A percentile compares a stretch with the other conserved stretches of the same genome.
Evolutionary conservation across 1,140 invertebrate genomes (phyloP).

Genomic region (Drosophila obscura): DNA sequence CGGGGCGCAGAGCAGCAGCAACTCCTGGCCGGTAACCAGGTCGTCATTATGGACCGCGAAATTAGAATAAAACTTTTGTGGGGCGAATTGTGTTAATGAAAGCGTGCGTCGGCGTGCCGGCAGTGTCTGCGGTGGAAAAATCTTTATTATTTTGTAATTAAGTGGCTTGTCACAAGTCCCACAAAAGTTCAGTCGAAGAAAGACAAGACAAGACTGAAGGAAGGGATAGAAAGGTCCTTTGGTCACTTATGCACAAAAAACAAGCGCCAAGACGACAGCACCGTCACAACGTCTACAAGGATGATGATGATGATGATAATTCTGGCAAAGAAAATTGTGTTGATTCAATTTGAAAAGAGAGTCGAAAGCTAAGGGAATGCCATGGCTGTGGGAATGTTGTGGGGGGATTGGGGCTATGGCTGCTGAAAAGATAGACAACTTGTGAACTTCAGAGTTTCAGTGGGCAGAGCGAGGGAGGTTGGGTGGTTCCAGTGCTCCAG

Average conservation of each 20-base stretch:
- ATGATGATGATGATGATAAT: conserved; percentile 37
- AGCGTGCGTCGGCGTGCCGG: conserved; percentile 32
- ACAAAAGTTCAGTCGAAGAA: conserved; percentile 39
- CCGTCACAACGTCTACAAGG: not conserved
- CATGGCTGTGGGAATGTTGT: no score
- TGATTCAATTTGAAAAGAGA: conserved; percentile 77
- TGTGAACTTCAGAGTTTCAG: conserved; percentile 49
- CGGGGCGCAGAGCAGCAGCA: not conserved
- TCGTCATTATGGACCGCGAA: conserved; percentile 71
- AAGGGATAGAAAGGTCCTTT: conserved; percentile 15
- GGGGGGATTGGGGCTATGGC: not conserved
- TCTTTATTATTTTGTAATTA: conserved; percentile 82
- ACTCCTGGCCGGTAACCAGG: conserved; percentile 60
- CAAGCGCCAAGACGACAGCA: conserved; percentile 16
- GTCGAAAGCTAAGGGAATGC: conserved; percentile 37
- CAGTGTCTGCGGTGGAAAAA: conserved; percentile 59
- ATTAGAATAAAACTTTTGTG: conserved; percentile 63
- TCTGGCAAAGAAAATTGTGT: conserved; percentile 70
- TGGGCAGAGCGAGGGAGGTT: conserved; percentile 15
- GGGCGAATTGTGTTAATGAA: conserved; percentile 72
- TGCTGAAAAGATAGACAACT: conserved; percentile 45
- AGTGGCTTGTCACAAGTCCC: conserved; percentile 68
- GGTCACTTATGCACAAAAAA: conserved; percentile 53
- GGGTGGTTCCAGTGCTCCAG: conserved; percentile 8
- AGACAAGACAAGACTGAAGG: conserved; percentile 8